Conservation (phyloP, 2,888 invertebrate species). For the Drosophila parthenogenetica region DNA sequence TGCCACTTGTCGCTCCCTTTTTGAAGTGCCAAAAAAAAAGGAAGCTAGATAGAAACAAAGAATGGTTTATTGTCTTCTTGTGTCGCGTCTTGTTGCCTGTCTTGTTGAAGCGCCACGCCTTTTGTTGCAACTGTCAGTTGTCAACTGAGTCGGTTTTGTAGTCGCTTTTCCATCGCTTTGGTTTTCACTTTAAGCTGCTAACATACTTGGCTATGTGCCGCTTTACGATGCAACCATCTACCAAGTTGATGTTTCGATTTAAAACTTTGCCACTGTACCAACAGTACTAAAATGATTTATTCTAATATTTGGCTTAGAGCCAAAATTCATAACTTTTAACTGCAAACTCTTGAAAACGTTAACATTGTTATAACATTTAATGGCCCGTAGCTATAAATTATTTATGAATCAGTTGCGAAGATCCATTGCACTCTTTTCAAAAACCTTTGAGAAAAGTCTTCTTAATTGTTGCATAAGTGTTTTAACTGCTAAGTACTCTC, state of each 20-base stretch:
- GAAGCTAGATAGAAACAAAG: constrained; percentile 19
- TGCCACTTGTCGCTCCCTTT: constrained; percentile 56
- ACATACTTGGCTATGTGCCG: constrained; percentile 1
- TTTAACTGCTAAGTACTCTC: too few relatives aligned
- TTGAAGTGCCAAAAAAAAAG: constrained; percentile 42
- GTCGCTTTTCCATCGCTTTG: constrained; percentile 13
- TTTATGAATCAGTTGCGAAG: not conserved
- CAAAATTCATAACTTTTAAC: constrained; percentile 5
- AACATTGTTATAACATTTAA: not conserved
- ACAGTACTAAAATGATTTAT: constrained; percentile 18
- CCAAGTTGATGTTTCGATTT: not conserved
- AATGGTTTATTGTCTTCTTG: constrained; percentile 58
- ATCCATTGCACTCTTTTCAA: not conserved
- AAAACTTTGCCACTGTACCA: constrained; percentile 8
- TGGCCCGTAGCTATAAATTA: not conserved
- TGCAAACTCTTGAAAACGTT: not conserved
- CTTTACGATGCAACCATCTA: constrained; percentile 10
- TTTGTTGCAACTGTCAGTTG: constrained; percentile 62
- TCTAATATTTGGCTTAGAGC: constrained; percentile 33
- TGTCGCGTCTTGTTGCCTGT: constrained; percentile 43
- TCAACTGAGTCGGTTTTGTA: constrained; percentile 36
- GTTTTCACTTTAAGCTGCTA: constrained; percentile 47
- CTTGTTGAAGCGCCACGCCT: constrained; percentile 49
- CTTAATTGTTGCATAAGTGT: too few relatives aligned
- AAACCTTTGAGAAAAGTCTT: not conserved